A percentile compares a stretch with the other conserved stretches of the same genome.
phyloP scores from a whole-genome alignment of 2,888 invertebrate species.

The Zonitis immaculata region DNA sequence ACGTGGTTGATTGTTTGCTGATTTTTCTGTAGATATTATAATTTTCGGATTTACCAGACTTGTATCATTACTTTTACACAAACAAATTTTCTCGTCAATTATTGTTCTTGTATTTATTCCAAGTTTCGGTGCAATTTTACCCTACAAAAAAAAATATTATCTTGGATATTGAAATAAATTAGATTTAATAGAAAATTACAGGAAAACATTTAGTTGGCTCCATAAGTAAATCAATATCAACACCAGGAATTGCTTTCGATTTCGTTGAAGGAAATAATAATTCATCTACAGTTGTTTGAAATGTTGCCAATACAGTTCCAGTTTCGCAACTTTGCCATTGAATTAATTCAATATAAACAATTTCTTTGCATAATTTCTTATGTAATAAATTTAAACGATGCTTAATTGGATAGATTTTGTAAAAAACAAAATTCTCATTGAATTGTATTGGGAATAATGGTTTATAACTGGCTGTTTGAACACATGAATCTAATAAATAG shows the following conservation, averaged over 20 bases:
- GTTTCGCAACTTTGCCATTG: conserved; percentile 55
- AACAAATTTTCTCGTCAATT: conserved; percentile 56
- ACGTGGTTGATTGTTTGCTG: conserved; percentile 20
- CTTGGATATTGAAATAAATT: no score
- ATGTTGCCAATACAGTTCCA: conserved; percentile 58
- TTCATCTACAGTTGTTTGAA: conserved; percentile 60
- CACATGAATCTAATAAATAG: conserved; percentile 62
- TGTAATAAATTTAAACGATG: conserved; percentile 50
- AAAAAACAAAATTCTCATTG: conserved; percentile 68
- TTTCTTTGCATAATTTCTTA: conserved; percentile 52
- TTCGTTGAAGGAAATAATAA: conserved; percentile 59
- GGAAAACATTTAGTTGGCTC: conserved; percentile 62
- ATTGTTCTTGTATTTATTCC: conserved; percentile 64
- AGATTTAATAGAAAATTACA: conserved; percentile 45
- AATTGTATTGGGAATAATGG: conserved; percentile 69
- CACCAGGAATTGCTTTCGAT: conserved; percentile 55
- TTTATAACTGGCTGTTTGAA: conserved; percentile 60
- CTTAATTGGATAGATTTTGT: conserved; percentile 53
- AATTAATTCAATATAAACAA: conserved; percentile 60
- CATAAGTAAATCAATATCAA: conserved; percentile 63
- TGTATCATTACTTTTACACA: conserved; percentile 25
- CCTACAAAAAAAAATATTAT: conserved; percentile 46
- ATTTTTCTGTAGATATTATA: conserved; percentile 35
- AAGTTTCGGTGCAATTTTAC: conserved; percentile 67
- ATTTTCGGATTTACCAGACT: conserved; percentile 47